These are phyloP conservation scores for Eulemur rubriventer DNA, from an alignment of 2,797 vertebrate species.

Conservation along the genomic window DNA sequence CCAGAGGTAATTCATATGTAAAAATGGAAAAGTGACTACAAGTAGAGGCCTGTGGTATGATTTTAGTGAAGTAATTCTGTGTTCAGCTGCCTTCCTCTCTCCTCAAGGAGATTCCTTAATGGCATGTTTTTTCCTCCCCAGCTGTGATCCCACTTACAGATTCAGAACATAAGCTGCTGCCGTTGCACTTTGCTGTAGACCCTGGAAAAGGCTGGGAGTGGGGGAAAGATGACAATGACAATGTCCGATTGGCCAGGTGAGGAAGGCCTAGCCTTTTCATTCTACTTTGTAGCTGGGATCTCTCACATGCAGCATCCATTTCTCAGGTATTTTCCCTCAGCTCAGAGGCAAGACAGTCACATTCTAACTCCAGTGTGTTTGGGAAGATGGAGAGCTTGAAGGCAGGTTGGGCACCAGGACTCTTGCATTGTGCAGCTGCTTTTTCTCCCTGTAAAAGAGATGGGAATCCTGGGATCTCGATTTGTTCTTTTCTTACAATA, in stretches of 20 bases:
- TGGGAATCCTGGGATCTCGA: background rate
- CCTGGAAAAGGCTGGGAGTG: slow-evolving; percentile 97
- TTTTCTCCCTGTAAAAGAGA: background rate
- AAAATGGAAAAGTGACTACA: background rate
- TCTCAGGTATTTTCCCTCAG: rapidly evolving
- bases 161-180: slow-evolving; percentile 96
- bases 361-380: background rate
- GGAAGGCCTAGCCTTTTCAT: background rate
- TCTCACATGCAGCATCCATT: rapidly evolving
- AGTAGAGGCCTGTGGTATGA: background rate
- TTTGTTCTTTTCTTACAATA: background rate
- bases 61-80: background rate
- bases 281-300: background rate
- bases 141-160: slow-evolving; percentile 98
- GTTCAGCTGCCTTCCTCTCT: background rate
- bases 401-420: background rate
- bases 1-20: background rate
- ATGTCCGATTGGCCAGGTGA: slow-evolving; percentile 94
- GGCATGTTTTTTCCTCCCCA: slow-evolving; percentile 68
- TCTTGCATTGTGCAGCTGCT: background rate
- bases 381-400: background rate
- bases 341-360: background rate
- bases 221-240: slow-evolving; percentile 95
- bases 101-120: background rate
- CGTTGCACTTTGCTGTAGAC: slow-evolving; percentile 97